phyloP scores from a whole-genome alignment of 2,797 vertebrate genomes.

The Protonibea diacanthus region DNA sequence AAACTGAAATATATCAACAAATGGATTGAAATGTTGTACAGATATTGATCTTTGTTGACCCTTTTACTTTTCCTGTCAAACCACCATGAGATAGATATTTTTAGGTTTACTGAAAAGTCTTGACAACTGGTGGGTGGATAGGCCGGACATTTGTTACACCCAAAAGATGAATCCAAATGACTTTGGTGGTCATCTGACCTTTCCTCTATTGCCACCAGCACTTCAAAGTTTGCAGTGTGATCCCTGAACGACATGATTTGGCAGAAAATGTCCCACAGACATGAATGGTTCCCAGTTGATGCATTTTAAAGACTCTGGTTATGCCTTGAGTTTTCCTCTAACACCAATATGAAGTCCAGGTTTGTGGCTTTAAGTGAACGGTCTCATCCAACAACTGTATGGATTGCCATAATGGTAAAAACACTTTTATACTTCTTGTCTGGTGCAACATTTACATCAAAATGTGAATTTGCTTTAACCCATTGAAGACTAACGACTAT shows the following conservation, averaged over 20 bases:
- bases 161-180: neutral
- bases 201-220: neutral
- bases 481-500: too few relatives aligned
- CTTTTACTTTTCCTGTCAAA: neutral
- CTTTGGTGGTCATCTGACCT: neutral
- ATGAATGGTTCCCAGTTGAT: neutral
- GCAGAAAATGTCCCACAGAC: neutral
- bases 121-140: neutral
- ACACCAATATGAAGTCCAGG: neutral
- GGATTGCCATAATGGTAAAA: neutral
- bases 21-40: neutral
- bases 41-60: neutral
- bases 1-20: conserved; percentile 3
- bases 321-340: neutral
- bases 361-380: neutral
- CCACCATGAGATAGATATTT: neutral
- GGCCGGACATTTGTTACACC: neutral
- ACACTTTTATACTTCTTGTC: neutral
- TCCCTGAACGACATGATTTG: neutral
- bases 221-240: neutral
- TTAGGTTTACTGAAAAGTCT: neutral
- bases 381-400: neutral
- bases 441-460: too few relatives aligned
- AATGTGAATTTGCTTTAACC: too few relatives aligned
- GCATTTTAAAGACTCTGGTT: neutral